Evolutionary conservation across 2,888 invertebrate species (phyloP), one percentile per base, ranked within the genome.

Genomic region (Lordiphosa andalusiaca): DNA sequence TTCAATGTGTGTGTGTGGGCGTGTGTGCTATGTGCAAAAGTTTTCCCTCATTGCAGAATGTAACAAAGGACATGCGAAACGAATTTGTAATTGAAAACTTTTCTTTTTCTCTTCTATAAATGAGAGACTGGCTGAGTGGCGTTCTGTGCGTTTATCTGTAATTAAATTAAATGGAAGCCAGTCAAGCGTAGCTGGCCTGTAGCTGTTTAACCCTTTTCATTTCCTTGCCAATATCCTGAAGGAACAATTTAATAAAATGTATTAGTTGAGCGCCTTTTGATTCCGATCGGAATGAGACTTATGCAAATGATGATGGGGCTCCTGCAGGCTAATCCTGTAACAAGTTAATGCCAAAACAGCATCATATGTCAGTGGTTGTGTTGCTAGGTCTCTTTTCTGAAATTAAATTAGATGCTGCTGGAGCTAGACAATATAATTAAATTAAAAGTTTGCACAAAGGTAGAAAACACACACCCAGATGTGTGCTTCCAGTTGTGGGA

Each of bases 371-470:
- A 58, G 56, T 53, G 55, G 54, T 70, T 49, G 54, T 48, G 66
- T 49, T 55, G 46, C 51, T 38, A 39, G 47, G 48, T 39, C 54
- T 50, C 51, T 50, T 52, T 39, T 39, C 52, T 30, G 30, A 74
- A 82, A 84, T 84, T 57, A 71, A 74, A 78, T 83, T 84, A 84
- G 64, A 71, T 76, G 61, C 56, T 71, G 63, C 39, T 48, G 62
- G 36, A 57, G 65, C 47, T 48, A 65, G 74, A 69, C 64, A 53
- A 68, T 65, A 64, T 85, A 83, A 80, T 80, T 85, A 61, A 85
- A 80, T 80, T 80, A 84, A 76, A 69, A 82, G 66, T 85, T 75
- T 55, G 49, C 61, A 51, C 55, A 72, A 73, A 67, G 65, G 63
- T 63, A 64, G 52, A 48, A 66, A 48, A 53, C 51, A 49, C 38